Evolutionary conservation across 2,797 vertebrate genomes (phyloP).

Genomic region (Tauraco hartlaubi): DNA sequence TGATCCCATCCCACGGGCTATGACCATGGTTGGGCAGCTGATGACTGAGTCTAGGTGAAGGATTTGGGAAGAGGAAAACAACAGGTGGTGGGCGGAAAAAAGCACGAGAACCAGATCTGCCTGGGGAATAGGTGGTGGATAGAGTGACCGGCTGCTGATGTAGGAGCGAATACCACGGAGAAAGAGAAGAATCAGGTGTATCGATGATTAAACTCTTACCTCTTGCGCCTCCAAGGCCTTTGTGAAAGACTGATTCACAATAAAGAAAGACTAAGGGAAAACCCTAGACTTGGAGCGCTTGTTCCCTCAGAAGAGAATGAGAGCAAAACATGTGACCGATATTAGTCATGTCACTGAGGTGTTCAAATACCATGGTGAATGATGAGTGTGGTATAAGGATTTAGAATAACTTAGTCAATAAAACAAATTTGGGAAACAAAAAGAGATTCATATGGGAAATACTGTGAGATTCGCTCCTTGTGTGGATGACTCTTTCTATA

Average conservation of each 20-base stretch:
- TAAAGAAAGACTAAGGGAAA: neutral
- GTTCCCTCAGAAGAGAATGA: neutral
- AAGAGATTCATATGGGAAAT: neutral
- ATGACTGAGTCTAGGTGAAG: conserved; percentile 29
- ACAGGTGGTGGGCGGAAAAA: conserved; percentile 47
- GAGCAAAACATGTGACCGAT: neutral
- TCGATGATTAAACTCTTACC: neutral
- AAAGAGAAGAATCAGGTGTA: conserved; percentile 3
- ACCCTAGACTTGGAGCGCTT: neutral
- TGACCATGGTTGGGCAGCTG: neutral
- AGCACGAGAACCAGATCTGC: conserved; percentile 12
- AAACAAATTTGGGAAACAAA: neutral
- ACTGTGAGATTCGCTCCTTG: neutral
- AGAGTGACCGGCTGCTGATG: conserved; percentile 32
- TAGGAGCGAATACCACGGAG: neutral
- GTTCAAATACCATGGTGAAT: neutral
- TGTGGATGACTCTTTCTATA: neutral
- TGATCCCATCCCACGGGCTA: too few species aligned
- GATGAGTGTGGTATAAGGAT: neutral
- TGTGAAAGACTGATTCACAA: neutral
- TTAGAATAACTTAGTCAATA: neutral
- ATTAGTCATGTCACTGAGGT: neutral
- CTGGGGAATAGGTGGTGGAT: conserved; percentile 41
- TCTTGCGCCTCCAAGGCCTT: neutral
- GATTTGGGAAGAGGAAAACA: conserved; percentile 56